Evolutionary conservation across 2,888 invertebrate genomes (phyloP).

Genomic region (Panzeria rudis): DNA sequence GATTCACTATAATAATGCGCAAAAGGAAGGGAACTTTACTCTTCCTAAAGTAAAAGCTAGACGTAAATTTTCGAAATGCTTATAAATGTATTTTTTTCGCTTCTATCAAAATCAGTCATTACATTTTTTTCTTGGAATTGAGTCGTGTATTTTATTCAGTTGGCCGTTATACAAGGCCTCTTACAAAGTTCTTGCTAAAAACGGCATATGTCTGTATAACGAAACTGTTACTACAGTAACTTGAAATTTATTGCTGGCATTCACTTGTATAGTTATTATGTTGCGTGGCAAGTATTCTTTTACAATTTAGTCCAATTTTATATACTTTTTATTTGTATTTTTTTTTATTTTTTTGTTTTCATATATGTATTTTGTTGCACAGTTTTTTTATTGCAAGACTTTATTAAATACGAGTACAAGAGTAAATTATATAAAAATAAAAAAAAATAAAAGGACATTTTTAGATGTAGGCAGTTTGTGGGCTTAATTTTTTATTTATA

Average conservation of each 20-base stretch:
- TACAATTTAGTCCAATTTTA: neutral
- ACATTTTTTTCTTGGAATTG: no score
- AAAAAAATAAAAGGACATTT: conserved; percentile 1
- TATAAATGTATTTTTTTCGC: no score
- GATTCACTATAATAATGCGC: no score
- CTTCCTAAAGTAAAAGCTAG: no score
- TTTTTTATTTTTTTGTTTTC: neutral
- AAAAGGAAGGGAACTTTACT: no score
- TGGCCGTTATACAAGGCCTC: conserved; percentile 1
- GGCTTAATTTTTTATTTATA: conserved; percentile 6
- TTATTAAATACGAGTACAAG: conserved; percentile 15
- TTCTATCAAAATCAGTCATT: no score
- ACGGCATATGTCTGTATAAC: neutral
- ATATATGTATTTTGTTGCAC: neutral
- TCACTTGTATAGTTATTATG: conserved; percentile 13
- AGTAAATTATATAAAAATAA: conserved; percentile 27
- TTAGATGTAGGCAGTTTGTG: conserved; percentile 11
- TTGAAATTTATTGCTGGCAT: conserved; percentile 61
- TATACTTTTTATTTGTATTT: neutral
- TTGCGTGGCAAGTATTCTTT: conserved; percentile 22
- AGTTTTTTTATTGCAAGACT: conserved; percentile 6
- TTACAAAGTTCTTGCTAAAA: neutral
- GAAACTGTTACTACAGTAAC: conserved; percentile 64
- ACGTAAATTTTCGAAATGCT: no score
- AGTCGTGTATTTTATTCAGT: no score